These are phyloP conservation scores for Lochmaea capreae DNA, from an alignment of 2,888 invertebrate genomes.

Conservation along the genomic window DNA sequence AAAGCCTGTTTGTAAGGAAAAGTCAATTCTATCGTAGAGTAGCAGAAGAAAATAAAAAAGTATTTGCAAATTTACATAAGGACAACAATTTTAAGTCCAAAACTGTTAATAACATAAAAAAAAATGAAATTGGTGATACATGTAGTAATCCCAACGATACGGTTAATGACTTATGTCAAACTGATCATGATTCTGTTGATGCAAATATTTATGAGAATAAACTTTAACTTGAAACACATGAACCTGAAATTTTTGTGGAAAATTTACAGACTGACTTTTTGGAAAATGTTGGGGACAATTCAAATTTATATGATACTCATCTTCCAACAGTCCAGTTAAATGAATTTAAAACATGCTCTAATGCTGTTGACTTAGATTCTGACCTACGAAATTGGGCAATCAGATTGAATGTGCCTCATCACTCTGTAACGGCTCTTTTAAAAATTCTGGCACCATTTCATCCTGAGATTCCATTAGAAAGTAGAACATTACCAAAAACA, in stretches of 20 bases:
- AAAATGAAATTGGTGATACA: too few relatives aligned
- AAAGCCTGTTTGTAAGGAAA: neutral
- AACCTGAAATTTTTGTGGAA: conserved; percentile 2
- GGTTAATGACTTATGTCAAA: too few relatives aligned
- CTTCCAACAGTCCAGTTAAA: conserved; percentile 1
- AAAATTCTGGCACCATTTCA: too few relatives aligned
- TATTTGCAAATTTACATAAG: neutral
- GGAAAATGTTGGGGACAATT: conserved; percentile 2
- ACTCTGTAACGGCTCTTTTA: too few relatives aligned
- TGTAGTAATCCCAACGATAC: too few relatives aligned
- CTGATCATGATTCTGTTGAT: too few relatives aligned
- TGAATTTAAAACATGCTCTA: neutral
- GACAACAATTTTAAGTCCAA: neutral
- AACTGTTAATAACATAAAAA: too few relatives aligned
- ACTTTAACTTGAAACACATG: neutral
- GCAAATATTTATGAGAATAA: too few relatives aligned
- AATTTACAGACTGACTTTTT: conserved; percentile 2
- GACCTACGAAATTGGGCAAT: neutral
- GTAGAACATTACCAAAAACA: too few relatives aligned
- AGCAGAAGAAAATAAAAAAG: conserved; percentile 4
- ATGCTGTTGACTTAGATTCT: neutral
- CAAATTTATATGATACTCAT: neutral
- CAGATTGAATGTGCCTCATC: too few relatives aligned
- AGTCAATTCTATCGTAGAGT: conserved; percentile 4
- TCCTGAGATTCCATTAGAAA: too few relatives aligned